Evolutionary conservation across 2,888 invertebrate species (phyloP).

Genomic region (Tortricodes alternella): DNA sequence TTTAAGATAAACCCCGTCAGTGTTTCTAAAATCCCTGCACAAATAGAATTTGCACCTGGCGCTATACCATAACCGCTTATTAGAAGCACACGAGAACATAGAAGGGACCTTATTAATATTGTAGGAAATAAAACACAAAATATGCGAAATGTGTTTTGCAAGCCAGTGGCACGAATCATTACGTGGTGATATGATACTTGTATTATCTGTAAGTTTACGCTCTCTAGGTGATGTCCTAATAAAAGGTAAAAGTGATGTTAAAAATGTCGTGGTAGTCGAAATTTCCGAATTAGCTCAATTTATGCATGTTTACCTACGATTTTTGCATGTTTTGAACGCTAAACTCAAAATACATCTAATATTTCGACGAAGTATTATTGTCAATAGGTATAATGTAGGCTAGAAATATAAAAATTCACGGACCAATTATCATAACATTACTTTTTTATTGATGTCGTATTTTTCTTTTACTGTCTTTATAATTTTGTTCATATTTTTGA

Average conservation of each 20-base stretch:
- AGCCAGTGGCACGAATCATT: conserved; percentile 4
- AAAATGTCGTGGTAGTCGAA: conserved; percentile 50
- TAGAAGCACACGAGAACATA: conserved; percentile 21
- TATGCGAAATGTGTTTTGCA: conserved; percentile 28
- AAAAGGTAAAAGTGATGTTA: conserved; percentile 57
- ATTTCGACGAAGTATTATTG: conserved; percentile 44
- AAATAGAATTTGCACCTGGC: conserved; percentile 23
- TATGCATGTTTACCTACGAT: conserved; percentile 53
- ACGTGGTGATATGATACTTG: conserved; percentile 38
- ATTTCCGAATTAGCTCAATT: conserved; percentile 44
- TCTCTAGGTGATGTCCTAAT: conserved; percentile 54
- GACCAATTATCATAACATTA: conserved; percentile 42
- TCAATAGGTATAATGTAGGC: conserved; percentile 42
- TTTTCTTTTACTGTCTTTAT: conserved; percentile 49
- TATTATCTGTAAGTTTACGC: conserved; percentile 49
- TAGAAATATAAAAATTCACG: conserved; percentile 45
- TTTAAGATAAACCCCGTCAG: neutral
- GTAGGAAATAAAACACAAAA: conserved; percentile 3
- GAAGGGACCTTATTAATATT: neutral
- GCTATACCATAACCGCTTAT: conserved; percentile 19
- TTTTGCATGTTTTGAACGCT: conserved; percentile 58
- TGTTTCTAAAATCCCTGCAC: conserved; percentile 13
- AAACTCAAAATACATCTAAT: conserved; percentile 40
- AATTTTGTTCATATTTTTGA: conserved; percentile 55
- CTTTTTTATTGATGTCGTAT: conserved; percentile 52